Percentiles rank a stretch among this genome's conserved stretches.
phyloP scores from a whole-genome alignment of 2,888 invertebrate genomes.

The Eucriotettix oculatus region DNA sequence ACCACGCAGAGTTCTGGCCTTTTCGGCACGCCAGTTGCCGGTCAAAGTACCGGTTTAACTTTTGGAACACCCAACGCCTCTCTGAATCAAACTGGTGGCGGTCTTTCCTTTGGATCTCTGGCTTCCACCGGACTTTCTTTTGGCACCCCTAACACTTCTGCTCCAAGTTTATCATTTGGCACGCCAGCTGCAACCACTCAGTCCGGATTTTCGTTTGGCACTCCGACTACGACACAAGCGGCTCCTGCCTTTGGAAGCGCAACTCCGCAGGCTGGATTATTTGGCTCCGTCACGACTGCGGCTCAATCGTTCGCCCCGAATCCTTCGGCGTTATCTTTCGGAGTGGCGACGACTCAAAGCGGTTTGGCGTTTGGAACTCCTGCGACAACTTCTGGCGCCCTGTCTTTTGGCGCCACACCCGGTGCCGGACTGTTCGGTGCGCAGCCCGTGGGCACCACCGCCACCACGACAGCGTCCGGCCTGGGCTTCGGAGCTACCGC shows the following conservation, averaged over 20 bases:
- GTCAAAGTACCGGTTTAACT: conserved; percentile 16
- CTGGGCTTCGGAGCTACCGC: conserved; percentile 11
- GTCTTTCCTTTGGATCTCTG: conserved; percentile 6
- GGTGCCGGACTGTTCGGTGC: conserved; percentile 26
- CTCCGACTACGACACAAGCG: conserved; percentile 3
- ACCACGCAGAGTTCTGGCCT: conserved; percentile 12
- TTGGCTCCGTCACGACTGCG: conserved; percentile 3
- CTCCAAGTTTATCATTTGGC: conserved; percentile 17
- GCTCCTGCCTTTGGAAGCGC: conserved; percentile 1
- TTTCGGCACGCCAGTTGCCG: conserved; percentile 20
- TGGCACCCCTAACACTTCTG: conserved; percentile 16
- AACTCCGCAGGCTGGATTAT: conserved; percentile 5
- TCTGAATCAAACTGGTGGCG: neutral
- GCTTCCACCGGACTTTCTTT: conserved; percentile 9
- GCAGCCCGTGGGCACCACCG: conserved; percentile 7
- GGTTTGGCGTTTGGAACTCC: conserved; percentile 21
- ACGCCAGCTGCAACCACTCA: conserved; percentile 7
- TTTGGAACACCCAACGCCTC: neutral
- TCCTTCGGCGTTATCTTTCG: conserved; percentile 7
- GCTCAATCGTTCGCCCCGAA: conserved; percentile 1
- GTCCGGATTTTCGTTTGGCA: conserved; percentile 9
- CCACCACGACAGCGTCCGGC: conserved; percentile 15
- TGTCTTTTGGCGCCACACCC: conserved; percentile 13
- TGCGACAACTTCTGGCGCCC: conserved; percentile 3
- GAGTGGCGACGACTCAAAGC: conserved; percentile 15